Evolutionary conservation across 2,797 vertebrate genomes (phyloP).

Genomic region (Pseudopleuronectes americanus): DNA sequence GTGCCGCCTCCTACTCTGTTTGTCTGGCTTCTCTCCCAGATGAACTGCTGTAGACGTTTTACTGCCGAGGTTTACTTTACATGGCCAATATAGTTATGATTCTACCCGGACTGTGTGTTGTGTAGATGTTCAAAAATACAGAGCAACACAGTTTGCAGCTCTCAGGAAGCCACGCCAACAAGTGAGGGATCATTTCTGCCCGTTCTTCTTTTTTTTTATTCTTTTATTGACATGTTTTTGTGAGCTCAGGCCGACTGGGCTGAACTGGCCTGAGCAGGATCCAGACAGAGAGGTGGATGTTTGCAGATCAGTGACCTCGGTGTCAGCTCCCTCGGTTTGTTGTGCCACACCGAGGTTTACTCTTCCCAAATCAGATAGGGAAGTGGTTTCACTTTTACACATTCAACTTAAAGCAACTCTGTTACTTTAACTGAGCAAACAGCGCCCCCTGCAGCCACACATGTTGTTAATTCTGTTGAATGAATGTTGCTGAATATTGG

Average conservation of each 20-base stretch:
- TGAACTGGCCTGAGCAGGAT: slow-evolving; percentile 9
- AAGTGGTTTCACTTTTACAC: not conserved
- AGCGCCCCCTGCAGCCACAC: no score
- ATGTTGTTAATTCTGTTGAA: no score
- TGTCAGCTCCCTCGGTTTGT: slow-evolving; percentile 1
- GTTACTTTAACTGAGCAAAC: no score
- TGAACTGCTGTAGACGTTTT: slow-evolving; percentile 17
- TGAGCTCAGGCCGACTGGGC: slow-evolving; percentile 2
- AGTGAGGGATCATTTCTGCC: not conserved
- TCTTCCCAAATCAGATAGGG: not conserved
- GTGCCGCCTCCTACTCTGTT: slow-evolving; percentile 43
- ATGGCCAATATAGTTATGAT: slow-evolving; percentile 35
- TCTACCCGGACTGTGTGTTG: slow-evolving; percentile 9
- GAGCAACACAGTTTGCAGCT: not conserved
- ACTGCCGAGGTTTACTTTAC: slow-evolving; percentile 38
- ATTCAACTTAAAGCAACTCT: no score
- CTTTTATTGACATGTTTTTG: slow-evolving; percentile 1
- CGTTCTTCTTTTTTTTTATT: not conserved
- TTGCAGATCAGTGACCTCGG: not conserved
- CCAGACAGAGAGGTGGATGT: slow-evolving; percentile 12
- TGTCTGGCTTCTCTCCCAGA: slow-evolving; percentile 20
- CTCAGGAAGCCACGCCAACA: not conserved
- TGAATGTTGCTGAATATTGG: no score
- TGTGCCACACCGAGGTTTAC: not conserved
- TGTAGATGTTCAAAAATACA: not conserved